Base-by-base conservation (phyloP, 2,888 invertebrate species). In the Dicycla oo region DNA sequence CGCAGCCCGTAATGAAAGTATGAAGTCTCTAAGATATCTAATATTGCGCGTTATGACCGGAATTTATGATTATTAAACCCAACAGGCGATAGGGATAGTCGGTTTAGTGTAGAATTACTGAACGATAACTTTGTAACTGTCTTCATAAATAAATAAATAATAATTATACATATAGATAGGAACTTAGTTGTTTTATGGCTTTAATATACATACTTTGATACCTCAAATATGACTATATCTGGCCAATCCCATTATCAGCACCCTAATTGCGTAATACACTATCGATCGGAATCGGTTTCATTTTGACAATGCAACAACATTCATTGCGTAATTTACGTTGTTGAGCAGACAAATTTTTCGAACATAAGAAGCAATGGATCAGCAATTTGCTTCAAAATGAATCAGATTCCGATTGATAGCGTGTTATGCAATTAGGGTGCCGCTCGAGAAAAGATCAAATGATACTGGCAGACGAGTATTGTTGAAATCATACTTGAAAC, bases 51-150 rank as follows among this genome's bases (percentile, higher is more conserved):
- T 84, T 82, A 82, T 62, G 77, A 72, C 66, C 73, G 11, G 56
- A 63, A 74, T 82, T 82, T 81, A 82, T 71, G 73, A 64, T 73
- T 77, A 82, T 77, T 73, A 81, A 80, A 64, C 56, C 47, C 47
- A 56, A 60, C 74, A 70, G 23, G 56, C 38, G 71, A 75, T 80
- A 45, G 56, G 63, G 57, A 71, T 65, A 40, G 34, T n/a, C 34
- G 60, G 49, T 70, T 84, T 58, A 84, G 38, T 70, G 73, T 57
- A 26, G 65, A 69, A 76, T 80, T 61, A 72, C 64, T 70, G 67
- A 45, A 69, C 69, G 45, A 69, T 79, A 82, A 72, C 62, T 82
- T 58, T 66, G 56, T 82, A 73, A 82, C 79, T 40, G 34, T 34
- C 30, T 23, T 58, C 53, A 69, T 78, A 82, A 65, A 72, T 78